Base-by-base conservation (phyloP, 1,140 invertebrate genomes). In the Acromyrmex charruanus region DNA sequence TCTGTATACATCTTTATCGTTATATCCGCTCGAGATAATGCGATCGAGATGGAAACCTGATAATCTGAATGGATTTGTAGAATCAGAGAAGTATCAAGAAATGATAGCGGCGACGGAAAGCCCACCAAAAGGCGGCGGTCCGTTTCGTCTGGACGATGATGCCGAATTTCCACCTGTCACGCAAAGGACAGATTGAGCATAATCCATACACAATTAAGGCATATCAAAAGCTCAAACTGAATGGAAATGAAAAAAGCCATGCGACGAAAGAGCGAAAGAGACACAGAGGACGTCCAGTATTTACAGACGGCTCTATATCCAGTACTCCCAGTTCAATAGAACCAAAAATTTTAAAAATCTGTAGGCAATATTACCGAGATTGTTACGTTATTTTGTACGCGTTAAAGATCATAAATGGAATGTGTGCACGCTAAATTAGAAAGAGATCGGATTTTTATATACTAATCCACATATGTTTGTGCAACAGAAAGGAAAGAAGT, bases 111-210 rank as follows among this genome's bases (percentile, higher is more conserved):
- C 97, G 61, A 96, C 96, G 21, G 96, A 96, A 92, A 96, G 96
- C 85, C 96, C 97, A 59, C 96, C 97, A 59, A 96, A 97, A 88
- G 96, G 96, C 77, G 95, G 96, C 75, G 94, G 92, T 58, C 91
- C 93, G 28, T 97, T 98, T 93, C 96, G 97, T 92, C 96, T 98
- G 93, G 97, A 97, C 92, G 97, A 98, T 94, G 97, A 98, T 79
- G 96, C 96, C 77, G 98, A 98, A 95, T 98, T 98, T 95, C 98
- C 98, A 87, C 98, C 98, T 86, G 97, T 98, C 66, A 96, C 96
- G 12, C 97, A 97, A 91, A 96, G 97, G 89, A 96, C 96, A 87
- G 97, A 97, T 93, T 97, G 95, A 96, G 87, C 75, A 58, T 82
- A 86, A 21, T 10, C 49, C 44, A 66, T 7, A 61, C 35, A 77